Conservation (phyloP, 2,113 vertebrate genomes). For the Aspiorhynchus laticeps region DNA sequence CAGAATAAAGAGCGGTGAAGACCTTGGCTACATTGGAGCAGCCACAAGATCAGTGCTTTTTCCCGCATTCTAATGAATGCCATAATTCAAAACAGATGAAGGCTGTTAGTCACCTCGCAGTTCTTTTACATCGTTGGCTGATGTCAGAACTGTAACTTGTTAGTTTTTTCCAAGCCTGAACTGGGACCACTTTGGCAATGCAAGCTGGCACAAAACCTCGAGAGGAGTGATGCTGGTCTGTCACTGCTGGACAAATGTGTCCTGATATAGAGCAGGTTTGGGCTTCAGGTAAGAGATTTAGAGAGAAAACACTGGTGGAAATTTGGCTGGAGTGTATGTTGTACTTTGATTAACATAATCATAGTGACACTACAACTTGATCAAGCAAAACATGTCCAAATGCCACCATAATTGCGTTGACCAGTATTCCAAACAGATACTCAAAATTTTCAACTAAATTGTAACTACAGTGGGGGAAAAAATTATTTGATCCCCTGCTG, state of each 20-base stretch:
- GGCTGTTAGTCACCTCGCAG: constrained; percentile 20
- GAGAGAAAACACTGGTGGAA: neutral
- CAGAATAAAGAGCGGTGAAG: neutral
- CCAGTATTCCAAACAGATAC: neutral
- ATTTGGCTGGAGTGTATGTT: neutral
- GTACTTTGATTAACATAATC: neutral
- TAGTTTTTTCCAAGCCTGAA: constrained; percentile 34
- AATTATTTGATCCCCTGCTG: too few species aligned
- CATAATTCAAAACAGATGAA: constrained; percentile 39
- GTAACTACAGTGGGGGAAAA: too few species aligned
- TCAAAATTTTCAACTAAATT: neutral
- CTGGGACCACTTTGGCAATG: neutral
- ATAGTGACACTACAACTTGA: neutral
- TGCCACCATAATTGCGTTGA: neutral
- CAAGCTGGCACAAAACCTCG: neutral
- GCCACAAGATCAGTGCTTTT: neutral
- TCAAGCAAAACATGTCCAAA: neutral
- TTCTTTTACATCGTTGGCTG: neutral
- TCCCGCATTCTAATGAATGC: constrained; percentile 27
- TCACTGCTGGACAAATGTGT: neutral
- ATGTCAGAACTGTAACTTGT: constrained; percentile 34
- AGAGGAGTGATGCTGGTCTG: neutral
- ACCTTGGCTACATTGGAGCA: neutral
- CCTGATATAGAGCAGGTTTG: neutral
- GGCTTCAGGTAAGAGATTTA: neutral